Evolutionary conservation across 2,113 vertebrate genomes (phyloP), one percentile per base, ranked within the genome.

Genomic region (Pachycephala philippinensis): DNA sequence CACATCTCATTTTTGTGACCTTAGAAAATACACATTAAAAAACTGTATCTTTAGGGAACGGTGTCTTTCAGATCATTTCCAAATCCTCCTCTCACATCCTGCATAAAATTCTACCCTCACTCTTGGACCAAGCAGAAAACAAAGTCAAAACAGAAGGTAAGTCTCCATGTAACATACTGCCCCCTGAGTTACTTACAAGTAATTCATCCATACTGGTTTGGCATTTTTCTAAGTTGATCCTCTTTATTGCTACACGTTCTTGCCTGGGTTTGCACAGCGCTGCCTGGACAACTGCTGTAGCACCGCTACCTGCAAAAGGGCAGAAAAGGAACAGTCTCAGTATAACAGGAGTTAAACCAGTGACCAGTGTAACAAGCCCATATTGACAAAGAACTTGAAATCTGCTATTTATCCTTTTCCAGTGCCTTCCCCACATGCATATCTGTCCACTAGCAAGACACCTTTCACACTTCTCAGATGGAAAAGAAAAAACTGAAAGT

Each of bases 171-270:
- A 66, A 7, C 28, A 47, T 19, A 12, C 2, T 61, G 31, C 35
- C n/a, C 33, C 69, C 59, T 15, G 40, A 66, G 86, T 81, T 97
- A 98, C 99, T 99, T 98, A 99, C 99, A 97, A 99, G 98, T 81
- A 99, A 98, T 95, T 99, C 99, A 75, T 99, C 99, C 99, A 99
- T 99, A 98, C 99, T 99, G 96, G 99, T 99, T 97, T 99, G 99
- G 98, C 99, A 99, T 98, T 99, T 99, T 97, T 99, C 99, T 98
- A 99, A 97, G 98, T 99, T 99, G 98, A 99, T 99, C 96, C 99
- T 98, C 98, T 99, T 99, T 98, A 99, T 99, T 97, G 99, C 99
- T 90, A 99, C 99, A 1, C 99, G 99, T 97, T 99, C 99, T 97
- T 99, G 99, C 97, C 99, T 98, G 95, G 99, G 99, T 98, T 98